Conservation (phyloP, 1,140 invertebrate species). For the Nixonia krombeini region DNA sequence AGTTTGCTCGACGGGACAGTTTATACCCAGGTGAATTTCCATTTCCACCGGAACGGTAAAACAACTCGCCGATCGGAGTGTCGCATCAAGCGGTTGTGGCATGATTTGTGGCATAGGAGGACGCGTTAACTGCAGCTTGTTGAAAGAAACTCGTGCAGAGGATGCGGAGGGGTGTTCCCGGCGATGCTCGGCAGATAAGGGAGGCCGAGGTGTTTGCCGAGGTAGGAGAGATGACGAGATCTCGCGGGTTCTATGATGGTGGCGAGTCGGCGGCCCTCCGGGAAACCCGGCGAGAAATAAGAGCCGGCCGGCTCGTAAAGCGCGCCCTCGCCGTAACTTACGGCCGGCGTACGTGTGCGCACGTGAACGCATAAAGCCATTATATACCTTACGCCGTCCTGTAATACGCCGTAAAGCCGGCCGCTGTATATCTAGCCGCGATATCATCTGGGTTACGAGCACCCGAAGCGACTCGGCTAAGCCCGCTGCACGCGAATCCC, state of each 20-base stretch:
- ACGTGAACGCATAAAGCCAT: conserved; percentile 60
- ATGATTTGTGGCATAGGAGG: too few species aligned
- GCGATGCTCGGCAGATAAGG: too few species aligned
- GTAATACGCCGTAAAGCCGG: conserved; percentile 63
- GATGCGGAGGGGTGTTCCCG: too few species aligned
- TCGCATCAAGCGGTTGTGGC: too few species aligned
- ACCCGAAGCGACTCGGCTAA: conserved; percentile 53
- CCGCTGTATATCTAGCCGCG: conserved; percentile 62
- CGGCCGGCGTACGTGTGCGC: conserved; percentile 24
- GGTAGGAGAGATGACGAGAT: conserved; percentile 21
- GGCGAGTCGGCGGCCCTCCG: background rate
- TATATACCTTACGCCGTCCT: conserved; percentile 61
- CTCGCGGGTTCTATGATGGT: conserved; percentile 1
- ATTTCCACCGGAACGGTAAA: too few species aligned
- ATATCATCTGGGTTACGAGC: conserved; percentile 65
- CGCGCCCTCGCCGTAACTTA: conserved; percentile 54
- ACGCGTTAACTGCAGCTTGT: too few species aligned
- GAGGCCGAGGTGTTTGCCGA: conserved; percentile 35
- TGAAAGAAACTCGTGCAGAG: too few species aligned
- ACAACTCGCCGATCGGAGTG: too few species aligned
- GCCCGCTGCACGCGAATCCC: too few species aligned
- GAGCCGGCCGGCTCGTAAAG: conserved; percentile 51
- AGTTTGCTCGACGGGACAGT: too few species aligned
- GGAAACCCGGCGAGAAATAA: conserved; percentile 49
- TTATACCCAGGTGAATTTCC: too few species aligned